These are phyloP conservation scores for Hipparchia semele DNA, from an alignment of 2,888 invertebrate genomes.

Conservation along the genomic window DNA sequence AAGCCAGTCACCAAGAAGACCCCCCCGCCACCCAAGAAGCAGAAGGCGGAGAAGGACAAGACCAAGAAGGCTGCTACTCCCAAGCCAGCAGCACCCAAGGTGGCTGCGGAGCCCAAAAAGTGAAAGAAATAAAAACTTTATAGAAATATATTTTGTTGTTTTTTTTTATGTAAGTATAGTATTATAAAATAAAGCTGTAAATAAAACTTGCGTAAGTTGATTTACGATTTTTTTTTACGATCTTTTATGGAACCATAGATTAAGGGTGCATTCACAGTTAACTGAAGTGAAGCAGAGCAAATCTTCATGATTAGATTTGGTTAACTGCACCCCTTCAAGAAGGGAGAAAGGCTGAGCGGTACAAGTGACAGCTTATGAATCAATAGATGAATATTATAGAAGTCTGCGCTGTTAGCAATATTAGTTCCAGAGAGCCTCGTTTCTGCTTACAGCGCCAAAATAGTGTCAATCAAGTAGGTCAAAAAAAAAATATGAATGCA, in stretches of 20 bases:
- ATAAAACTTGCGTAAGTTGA: constrained; percentile 6
- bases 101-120: constrained; percentile 53
- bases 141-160: constrained; percentile 29
- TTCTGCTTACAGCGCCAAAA: no score
- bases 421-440: no score
- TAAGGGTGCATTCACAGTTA: neutral
- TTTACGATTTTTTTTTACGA: constrained; percentile 6
- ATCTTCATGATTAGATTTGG: no score
- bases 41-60: constrained; percentile 49
- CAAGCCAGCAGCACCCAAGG: constrained; percentile 46
- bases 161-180: constrained; percentile 30
- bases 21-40: constrained; percentile 68
- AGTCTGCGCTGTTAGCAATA: no score
- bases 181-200: neutral
- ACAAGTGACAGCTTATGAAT: no score
- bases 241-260: neutral
- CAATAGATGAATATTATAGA: no score
- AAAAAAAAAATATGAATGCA: no score
- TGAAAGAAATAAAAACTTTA: constrained; percentile 49
- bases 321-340: no score
- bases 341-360: no score
- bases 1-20: constrained; percentile 75
- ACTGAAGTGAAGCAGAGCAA: no score
- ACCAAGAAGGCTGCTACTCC: constrained; percentile 51
- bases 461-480: no score